A percentile compares a stretch with the other conserved stretches of the same genome.
Conservation (phyloP, 2,888 invertebrate species). For the Xestia rhomboidea region DNA sequence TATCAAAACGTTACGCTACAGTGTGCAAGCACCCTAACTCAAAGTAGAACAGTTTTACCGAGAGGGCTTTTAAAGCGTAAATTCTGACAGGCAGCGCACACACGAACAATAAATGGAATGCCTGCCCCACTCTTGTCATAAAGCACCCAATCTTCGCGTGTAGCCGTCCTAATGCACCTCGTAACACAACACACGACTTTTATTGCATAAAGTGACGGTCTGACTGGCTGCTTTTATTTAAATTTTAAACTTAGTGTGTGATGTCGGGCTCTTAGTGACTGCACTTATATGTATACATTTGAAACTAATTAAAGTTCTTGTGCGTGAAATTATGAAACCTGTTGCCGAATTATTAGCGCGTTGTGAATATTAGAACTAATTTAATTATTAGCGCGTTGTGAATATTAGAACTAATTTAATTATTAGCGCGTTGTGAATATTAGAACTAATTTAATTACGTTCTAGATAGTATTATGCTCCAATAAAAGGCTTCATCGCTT, state of each 20-base stretch:
- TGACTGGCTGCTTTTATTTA: constrained; percentile 12
- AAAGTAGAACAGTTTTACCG: constrained; percentile 38
- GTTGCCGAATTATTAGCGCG: constrained; percentile 25
- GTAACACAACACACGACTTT: constrained; percentile 34
- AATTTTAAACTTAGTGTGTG: constrained; percentile 18
- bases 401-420: constrained; percentile 29
- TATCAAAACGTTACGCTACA: constrained; percentile 1
- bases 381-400: constrained; percentile 9
- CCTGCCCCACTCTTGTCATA: constrained; percentile 40
- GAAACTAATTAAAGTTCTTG: constrained; percentile 13
- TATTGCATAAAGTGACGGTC: constrained; percentile 24
- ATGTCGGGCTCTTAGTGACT: not conserved
- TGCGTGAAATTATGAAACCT: constrained; percentile 12
- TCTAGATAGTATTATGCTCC: constrained; percentile 12
- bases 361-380: constrained; percentile 12
- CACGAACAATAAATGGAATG: constrained; percentile 44
- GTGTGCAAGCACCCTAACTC: constrained; percentile 24
- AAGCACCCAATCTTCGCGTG: constrained; percentile 48
- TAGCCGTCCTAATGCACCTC: constrained; percentile 37
- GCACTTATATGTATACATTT: constrained; percentile 6
- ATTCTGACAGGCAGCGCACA: constrained; percentile 53
- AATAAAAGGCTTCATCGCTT: constrained; percentile 1
- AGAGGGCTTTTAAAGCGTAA: constrained; percentile 54
- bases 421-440: constrained; percentile 17
- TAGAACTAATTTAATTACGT: constrained; percentile 27